Percentiles rank a stretch among this genome's conserved stretches.
These are phyloP conservation scores for Bagarius yarrelli DNA, from an alignment of 2,113 vertebrate species.

Conservation along the genomic window DNA sequence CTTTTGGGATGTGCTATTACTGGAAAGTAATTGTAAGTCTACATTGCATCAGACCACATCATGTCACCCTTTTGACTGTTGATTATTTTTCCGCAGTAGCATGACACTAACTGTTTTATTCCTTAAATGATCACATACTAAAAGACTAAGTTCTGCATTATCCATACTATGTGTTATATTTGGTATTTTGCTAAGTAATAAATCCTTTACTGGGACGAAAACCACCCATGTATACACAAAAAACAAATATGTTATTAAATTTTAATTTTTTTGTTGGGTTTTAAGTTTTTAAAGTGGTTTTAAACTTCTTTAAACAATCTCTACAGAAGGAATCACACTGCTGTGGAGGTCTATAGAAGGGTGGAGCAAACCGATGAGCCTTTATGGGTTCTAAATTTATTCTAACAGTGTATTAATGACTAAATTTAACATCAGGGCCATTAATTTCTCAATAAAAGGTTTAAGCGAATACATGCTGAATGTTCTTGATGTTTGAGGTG, in stretches of 20 bases:
- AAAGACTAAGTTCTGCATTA: no score
- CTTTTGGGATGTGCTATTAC: background rate
- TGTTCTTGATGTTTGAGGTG: background rate
- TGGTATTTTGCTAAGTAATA: no score
- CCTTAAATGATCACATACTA: background rate
- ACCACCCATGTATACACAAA: fast-evolving
- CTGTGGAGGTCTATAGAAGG: background rate
- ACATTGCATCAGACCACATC: background rate
- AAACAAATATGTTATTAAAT: no score
- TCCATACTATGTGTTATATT: background rate
- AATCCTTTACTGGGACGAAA: background rate
- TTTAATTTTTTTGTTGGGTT: no score
- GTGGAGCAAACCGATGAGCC: background rate
- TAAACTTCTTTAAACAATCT: background rate
- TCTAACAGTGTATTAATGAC: background rate
- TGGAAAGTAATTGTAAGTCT: background rate
- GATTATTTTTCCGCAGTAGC: background rate
- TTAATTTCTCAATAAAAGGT: background rate
- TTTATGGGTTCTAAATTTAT: background rate
- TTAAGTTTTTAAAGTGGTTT: background rate
- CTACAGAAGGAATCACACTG: background rate
- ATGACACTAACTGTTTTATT: background rate
- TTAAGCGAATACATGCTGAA: background rate
- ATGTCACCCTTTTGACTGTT: background rate
- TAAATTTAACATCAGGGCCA: background rate